Evolutionary conservation across 2,797 vertebrate genomes (phyloP), one percentile per base, ranked within the genome.

Genomic region (Lepus oiostolus): DNA sequence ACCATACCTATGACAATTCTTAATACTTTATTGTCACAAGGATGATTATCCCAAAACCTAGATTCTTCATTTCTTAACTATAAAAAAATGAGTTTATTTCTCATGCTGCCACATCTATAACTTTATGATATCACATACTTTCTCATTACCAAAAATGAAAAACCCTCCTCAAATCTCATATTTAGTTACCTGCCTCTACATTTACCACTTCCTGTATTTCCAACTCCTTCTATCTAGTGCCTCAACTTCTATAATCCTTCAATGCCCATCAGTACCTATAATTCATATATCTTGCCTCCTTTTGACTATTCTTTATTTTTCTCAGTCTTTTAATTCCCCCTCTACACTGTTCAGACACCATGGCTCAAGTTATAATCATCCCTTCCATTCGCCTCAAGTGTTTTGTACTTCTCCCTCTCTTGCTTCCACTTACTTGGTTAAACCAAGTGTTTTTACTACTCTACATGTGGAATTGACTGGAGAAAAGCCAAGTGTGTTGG

Each of bases 31-130:
- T 62, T 86, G 79, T 72, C 47, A 83, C 2, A 3, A 32, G 42
- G 42, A 81, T 42, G 13, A 71, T 81, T 85, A 58, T 54, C 91
- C 65, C 13, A 72, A 93, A 88, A 83, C 4, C 38, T 17, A 89
- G 63, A 67, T 3, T 71, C 62, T 58, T 81, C 65, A 80, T 80
- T 92, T 22, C 28, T 88, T 63, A 79, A 52, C 74, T 89, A 19
- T 85, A 52, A 83, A 68, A 68, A 79, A 76, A 85, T 68, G 16
- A 67, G 21, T 72, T 88, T 52, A 63, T 74, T 89, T 65, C 16
- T 16, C 24, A 88, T 11, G 13, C 10, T 65, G 26, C 28, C 50
- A 68, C 32, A 90, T 70, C 19, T n/a, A 60, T 52, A 88, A 82
- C 11, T 35, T 93, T 38, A 52, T 32, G 5, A 16, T 38, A 85